Conservation (phyloP, 2,888 invertebrate species). For the Dicyrtoma fusca region DNA sequence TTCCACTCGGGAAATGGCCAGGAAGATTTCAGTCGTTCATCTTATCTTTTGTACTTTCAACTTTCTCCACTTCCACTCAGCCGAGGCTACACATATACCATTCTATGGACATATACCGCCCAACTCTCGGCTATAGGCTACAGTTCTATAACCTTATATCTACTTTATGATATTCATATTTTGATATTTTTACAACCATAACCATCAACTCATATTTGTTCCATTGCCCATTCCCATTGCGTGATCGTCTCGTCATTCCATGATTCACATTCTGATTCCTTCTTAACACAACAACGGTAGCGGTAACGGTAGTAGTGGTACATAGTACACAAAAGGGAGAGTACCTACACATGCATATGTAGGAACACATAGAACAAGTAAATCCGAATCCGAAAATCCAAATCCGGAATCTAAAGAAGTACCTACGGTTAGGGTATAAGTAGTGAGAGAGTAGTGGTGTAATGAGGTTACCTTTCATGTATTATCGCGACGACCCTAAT, state of each 20-base stretch:
- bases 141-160: not conserved
- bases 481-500: conserved; percentile 5
- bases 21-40: conserved; percentile 39
- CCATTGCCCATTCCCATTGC: conserved; percentile 4
- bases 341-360: too few relatives aligned
- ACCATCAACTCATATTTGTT: not conserved
- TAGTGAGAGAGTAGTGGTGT: not conserved
- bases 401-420: conserved; percentile 2
- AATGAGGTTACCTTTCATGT: too few relatives aligned
- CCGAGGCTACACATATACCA: not conserved
- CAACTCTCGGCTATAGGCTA: not conserved
- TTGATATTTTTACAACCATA: not conserved
- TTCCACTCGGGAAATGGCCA: conserved; percentile 34
- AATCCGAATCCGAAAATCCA: not conserved
- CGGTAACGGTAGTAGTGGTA: too few relatives aligned
- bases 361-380: too few relatives aligned
- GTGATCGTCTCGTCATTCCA: conserved; percentile 10
- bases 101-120: not conserved
- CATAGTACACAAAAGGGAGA: too few relatives aligned
- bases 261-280: not conserved
- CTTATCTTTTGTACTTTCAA: conserved; percentile 37
- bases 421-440: not conserved
- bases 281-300: not conserved
- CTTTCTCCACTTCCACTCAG: too few relatives aligned
- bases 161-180: not conserved